Conservation (phyloP, 2,113 vertebrate species). For the Epinephelus cyanopodus region DNA sequence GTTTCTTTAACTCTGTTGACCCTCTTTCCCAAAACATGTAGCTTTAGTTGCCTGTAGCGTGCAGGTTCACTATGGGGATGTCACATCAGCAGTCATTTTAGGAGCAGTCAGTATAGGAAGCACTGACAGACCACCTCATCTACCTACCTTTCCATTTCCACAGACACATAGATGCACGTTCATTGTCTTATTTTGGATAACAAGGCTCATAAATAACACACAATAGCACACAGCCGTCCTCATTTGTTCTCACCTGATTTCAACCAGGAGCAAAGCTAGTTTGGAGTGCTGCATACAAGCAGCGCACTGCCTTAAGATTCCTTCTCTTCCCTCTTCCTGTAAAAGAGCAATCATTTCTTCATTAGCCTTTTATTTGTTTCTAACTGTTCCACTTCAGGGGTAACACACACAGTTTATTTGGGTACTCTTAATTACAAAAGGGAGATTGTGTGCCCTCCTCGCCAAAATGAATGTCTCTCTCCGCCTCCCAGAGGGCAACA, state of each 20-base stretch:
- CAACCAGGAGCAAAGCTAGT: constrained; percentile 5
- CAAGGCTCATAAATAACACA: background rate
- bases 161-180: background rate
- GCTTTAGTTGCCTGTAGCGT: background rate
- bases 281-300: constrained; percentile 29
- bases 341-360: constrained; percentile 87
- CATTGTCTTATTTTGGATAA: background rate
- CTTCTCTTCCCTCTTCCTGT: constrained; percentile 65
- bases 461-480: constrained; percentile 79
- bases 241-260: constrained; percentile 46
- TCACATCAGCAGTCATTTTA: background rate
- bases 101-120: background rate
- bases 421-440: constrained; percentile 89
- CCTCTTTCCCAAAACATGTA: background rate
- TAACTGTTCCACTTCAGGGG: constrained; percentile 83
- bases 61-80: background rate
- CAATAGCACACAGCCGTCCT: background rate
- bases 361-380: constrained; percentile 87
- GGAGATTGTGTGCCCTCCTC: constrained; percentile 80
- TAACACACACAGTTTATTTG: constrained; percentile 85
- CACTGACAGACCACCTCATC: background rate
- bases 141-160: background rate
- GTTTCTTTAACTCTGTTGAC: background rate
- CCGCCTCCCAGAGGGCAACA: constrained; percentile 82
- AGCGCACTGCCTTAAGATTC: constrained; percentile 49